phyloP scores from a whole-genome alignment of 2,797 vertebrate genomes.

The Babyrousa celebensis region DNA sequence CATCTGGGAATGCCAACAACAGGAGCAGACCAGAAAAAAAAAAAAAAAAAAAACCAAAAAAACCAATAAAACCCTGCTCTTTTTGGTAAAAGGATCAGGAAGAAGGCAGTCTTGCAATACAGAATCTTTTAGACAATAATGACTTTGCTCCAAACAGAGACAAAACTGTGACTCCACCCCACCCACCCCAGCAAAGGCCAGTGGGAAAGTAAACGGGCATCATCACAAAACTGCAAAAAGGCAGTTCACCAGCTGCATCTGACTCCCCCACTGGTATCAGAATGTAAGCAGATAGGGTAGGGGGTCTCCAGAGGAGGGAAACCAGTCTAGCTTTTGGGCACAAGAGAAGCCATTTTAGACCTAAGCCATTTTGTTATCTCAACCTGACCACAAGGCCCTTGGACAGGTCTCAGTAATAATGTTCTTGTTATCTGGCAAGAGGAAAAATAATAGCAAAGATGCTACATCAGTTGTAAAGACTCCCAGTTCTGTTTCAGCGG shows the following conservation, averaged over 20 bases:
- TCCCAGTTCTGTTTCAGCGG: neutral
- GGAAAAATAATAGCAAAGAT: neutral
- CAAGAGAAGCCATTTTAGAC: neutral
- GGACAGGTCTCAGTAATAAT: neutral
- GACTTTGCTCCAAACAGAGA: neutral
- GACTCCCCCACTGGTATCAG: neutral
- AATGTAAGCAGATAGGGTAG: neutral
- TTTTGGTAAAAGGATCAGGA: neutral
- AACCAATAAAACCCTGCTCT: neutral
- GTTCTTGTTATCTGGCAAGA: neutral
- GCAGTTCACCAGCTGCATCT: neutral
- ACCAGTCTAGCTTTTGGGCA: neutral
- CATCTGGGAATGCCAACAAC: constrained; percentile 25
- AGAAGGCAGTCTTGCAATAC: neutral
- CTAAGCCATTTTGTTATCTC: neutral
- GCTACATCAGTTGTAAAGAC: neutral
- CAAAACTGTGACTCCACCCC: neutral
- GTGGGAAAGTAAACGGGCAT: neutral
- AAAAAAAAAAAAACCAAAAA: neutral
- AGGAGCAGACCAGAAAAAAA: neutral
- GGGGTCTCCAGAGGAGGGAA: neutral
- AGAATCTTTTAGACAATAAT: neutral
- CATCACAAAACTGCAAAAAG: neutral
- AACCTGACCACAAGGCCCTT: neutral
- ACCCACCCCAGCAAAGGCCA: neutral